Percentiles rank a stretch among this genome's conserved stretches.
Evolutionary conservation across 1,140 invertebrate genomes (phyloP).

Genomic region (Bombus polaris): DNA sequence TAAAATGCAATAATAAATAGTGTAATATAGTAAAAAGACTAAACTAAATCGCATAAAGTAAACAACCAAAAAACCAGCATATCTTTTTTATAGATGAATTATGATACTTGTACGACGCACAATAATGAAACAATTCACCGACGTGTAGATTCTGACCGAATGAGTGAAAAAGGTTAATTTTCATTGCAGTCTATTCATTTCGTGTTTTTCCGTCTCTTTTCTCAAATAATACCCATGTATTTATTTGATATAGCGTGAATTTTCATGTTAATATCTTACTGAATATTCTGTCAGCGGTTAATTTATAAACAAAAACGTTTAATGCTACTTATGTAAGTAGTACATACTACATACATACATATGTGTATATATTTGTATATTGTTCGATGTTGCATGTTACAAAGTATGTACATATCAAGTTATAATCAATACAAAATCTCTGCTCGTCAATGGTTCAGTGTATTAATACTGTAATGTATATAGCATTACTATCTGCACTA

Average conservation of each 20-base stretch:
- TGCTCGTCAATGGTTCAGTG: neutral
- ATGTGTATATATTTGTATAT: neutral
- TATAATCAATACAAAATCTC: neutral
- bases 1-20: neutral
- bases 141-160: slow-evolving; percentile 3
- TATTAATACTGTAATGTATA: neutral
- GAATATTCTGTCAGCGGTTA: neutral
- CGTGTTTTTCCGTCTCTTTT: neutral
- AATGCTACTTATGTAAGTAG: no score
- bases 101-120: neutral
- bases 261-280: neutral
- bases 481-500: neutral
- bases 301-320: neutral
- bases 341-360: neutral
- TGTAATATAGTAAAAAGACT: neutral
- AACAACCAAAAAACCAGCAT: neutral
- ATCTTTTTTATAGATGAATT: neutral
- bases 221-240: no score
- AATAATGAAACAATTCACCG: slow-evolving; percentile 21
- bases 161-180: slow-evolving; percentile 15
- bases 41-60: neutral
- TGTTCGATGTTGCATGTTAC: neutral
- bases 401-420: neutral
- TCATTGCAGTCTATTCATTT: neutral
- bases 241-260: neutral